Base-by-base conservation (phyloP, 2,113 vertebrate species). In the Phoxinus phoxinus region DNA sequence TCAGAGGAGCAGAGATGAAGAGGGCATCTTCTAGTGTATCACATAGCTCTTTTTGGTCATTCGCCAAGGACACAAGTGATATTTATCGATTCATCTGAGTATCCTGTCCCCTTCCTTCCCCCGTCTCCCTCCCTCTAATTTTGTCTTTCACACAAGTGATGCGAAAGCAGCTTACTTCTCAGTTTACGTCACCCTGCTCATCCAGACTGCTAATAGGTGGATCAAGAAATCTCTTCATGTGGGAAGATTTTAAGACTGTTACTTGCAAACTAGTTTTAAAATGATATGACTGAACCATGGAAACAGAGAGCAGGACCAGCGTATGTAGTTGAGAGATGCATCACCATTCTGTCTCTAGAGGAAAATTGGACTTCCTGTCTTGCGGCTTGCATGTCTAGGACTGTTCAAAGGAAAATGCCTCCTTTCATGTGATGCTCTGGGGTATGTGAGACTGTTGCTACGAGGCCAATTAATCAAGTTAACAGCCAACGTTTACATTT, bases 21-120 rank as follows among this genome's bases (percentile, higher is more conserved):
- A 71, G 32, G 74, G 69, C 76, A 63, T 15, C 25, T 35, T 12
- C 30, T 73, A 27, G 73, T 25, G 46, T 72, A 44, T 79, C 65
- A 65, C n/a, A 58, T 80, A 65, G 44, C 58, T 67, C n/a, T 15
- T 74, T 56, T 35, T 63, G 56, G 58, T 85, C 15, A 41, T 27
- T 73, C 11, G 76, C 85, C 59, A 84, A 88, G 73, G 80, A 85
- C 61, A 83, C 67, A 61, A 41, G 74, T 51, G 71, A 35, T 80
- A 69, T 41, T 69, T 69, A 86, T 81, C 76, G 69, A 65, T 61
- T 74, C 27, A 61, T 69, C 23, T 48, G 37, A 53, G 75, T 41
- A 67, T 35, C 37, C 74, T 5, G 17, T 25, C 41, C 35, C 9
- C 35, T 61, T 58, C 53, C 23, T 65, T 41, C 25, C 63, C 6